These are phyloP conservation scores for Harpegnathos saltator DNA, from an alignment of 1,140 invertebrate species.

Conservation along the genomic window DNA sequence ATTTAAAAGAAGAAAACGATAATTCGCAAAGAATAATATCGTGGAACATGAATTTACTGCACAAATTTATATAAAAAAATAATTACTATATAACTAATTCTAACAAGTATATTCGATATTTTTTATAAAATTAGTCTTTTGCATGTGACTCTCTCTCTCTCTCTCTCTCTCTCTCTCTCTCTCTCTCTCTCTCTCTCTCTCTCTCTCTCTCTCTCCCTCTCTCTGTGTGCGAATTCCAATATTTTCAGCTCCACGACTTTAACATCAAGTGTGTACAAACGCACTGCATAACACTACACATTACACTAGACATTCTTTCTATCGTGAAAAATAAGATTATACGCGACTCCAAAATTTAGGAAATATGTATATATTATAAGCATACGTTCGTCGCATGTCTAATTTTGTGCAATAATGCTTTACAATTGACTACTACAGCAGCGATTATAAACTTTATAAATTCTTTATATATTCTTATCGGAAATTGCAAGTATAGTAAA, in stretches of 20 bases:
- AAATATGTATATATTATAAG: constrained; percentile 26
- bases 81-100: constrained; percentile 42
- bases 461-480: constrained; percentile 54
- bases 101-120: background rate
- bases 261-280: constrained; percentile 36
- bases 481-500: constrained; percentile 66
- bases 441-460: constrained; percentile 57
- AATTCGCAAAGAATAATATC: constrained; percentile 29
- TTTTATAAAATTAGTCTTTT: no score
- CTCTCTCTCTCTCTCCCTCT: constrained; percentile 1
- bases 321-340: constrained; percentile 37
- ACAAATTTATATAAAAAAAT: constrained; percentile 13
- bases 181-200: no score
- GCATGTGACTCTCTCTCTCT: no score
- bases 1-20: constrained; percentile 19
- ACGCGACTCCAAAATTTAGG: constrained; percentile 20
- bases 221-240: constrained; percentile 22
- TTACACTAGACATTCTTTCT: constrained; percentile 18
- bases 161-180: no score
- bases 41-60: constrained; percentile 24
- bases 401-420: constrained; percentile 69
- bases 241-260: constrained; percentile 5
- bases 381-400: constrained; percentile 36
- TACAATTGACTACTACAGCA: constrained; percentile 36
- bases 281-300: constrained; percentile 10